Evolutionary conservation across 1,140 invertebrate species (phyloP), one percentile per base, ranked within the genome.

Genomic region (Adelges cooleyi): DNA sequence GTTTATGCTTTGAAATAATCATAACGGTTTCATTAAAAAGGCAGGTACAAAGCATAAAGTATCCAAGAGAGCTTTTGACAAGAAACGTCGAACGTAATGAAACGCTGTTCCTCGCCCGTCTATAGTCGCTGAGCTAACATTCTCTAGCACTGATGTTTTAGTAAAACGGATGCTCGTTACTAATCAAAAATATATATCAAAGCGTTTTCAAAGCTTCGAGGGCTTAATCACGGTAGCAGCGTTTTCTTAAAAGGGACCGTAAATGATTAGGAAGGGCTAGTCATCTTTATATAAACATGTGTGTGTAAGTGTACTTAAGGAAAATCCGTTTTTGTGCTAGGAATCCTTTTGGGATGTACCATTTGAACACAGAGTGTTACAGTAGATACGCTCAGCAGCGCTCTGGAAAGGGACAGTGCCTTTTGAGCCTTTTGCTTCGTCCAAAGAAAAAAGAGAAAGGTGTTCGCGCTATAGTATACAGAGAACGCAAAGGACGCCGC

Each of bases 111-210:
- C 20, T 42, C 36, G n/a, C 2, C 9, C 2, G 18, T 15, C 10
- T 15, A n/a, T 23, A 4, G 40, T 27, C 2, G 29, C 11, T 33
- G 29, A 33, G 29, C n/a, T n/a, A n/a, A n/a, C n/a, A n/a, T n/a
- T n/a, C n/a, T n/a, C n/a, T n/a, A n/a, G n/a, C n/a, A n/a, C 23
- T 6, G 33, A 23, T 11, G 36, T 44, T 59, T 59, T 27, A 25
- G 38, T 27, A 23, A 18, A 33, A 11, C 53, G 15, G 18, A 3
- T 23, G 36, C n/a, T 44, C 23, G 52, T 44, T 42, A 59, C 38
- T 59, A 59, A 44, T 59, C 23, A 59, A 59, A n/a, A 59, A 54
- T 40, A 54, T 42, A 23, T 18, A 23, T 44, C 40, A 44, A 44
- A 44, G 40, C 54, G 40, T 42, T 44, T 27, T 42, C 29, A 40